Percentiles rank a stretch among this genome's conserved stretches.
Evolutionary conservation across 2,888 invertebrate species (phyloP).

Genomic region (Drosophila peninsularis): DNA sequence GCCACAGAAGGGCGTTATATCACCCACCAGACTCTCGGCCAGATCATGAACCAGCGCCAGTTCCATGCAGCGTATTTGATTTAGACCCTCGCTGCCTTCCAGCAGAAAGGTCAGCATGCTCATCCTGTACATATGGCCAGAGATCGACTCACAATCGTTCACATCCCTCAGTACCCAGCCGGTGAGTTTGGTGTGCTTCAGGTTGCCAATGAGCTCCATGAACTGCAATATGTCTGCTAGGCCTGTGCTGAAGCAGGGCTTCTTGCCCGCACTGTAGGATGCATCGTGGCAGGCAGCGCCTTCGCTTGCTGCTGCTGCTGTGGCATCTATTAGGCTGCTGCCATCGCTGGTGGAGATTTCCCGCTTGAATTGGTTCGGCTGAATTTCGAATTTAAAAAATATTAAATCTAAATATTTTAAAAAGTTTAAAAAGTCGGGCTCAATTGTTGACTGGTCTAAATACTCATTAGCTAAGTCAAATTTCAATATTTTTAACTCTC

Average conservation of each 20-base stretch:
- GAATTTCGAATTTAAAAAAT: too few relatives aligned
- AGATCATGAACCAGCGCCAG: slow-evolving; percentile 96
- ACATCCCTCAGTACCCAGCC: slow-evolving; percentile 94
- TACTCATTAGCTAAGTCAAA: too few relatives aligned
- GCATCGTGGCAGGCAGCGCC: slow-evolving; percentile 56
- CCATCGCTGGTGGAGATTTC: slow-evolving; percentile 48
- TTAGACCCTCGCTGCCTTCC: slow-evolving; percentile 87
- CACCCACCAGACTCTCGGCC: slow-evolving; percentile 98
- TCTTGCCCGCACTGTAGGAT: slow-evolving; percentile 62
- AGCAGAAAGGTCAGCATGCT: slow-evolving; percentile 93
- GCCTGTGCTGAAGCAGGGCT: slow-evolving; percentile 83
- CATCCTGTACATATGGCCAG: slow-evolving; percentile 99
- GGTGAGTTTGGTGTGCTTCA: slow-evolving; percentile 93
- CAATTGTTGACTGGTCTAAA: too few relatives aligned
- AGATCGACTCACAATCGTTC: slow-evolving; percentile 93
- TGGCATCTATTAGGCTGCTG: slow-evolving; percentile 33
- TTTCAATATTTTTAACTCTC: too few relatives aligned
- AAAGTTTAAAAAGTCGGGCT: too few relatives aligned
- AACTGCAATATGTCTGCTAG: slow-evolving; percentile 87
- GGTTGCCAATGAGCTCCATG: slow-evolving; percentile 89
- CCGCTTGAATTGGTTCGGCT: slow-evolving; percentile 83
- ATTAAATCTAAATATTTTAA: too few relatives aligned
- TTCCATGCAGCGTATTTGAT: slow-evolving; percentile 90
- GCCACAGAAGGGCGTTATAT: slow-evolving; percentile 96
- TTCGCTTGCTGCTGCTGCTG: slow-evolving; percentile 30